Evolutionary conservation across 2,797 vertebrate species (phyloP).

Genomic region (Jordanella pulchra): DNA sequence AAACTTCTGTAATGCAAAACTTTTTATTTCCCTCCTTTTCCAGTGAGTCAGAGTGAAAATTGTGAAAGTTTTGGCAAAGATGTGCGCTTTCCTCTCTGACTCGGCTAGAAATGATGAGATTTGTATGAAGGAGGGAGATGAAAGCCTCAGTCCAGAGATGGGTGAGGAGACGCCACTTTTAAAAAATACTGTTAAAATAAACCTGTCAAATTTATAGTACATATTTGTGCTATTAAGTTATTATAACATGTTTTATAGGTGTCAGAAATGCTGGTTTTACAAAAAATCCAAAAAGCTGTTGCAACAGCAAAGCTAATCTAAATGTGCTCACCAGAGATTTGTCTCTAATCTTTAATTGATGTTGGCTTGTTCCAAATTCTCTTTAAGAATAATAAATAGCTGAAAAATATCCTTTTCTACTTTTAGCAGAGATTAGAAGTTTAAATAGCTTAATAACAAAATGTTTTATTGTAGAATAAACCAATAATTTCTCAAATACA

Average conservation of each 20-base stretch:
- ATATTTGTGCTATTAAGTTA: not conserved
- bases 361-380: not conserved
- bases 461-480: too few relatives aligned
- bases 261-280: not conserved
- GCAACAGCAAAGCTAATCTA: not conserved
- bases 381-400: too few relatives aligned
- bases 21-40: not conserved
- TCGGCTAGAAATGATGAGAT: constrained; percentile 46
- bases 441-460: too few relatives aligned
- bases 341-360: not conserved
- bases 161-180: constrained; percentile 43
- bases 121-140: constrained; percentile 37
- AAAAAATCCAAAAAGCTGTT: not conserved
- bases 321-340: too few relatives aligned
- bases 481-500: too few relatives aligned
- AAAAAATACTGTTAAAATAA: not conserved
- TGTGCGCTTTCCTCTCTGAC: constrained; percentile 62
- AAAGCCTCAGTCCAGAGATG: constrained; percentile 41
- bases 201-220: not conserved
- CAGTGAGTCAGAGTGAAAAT: constrained; percentile 50
- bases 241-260: not conserved
- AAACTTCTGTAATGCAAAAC: not conserved
- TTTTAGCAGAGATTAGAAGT: too few relatives aligned
- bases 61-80: constrained; percentile 67
- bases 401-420: not conserved